These are phyloP conservation scores for Lasiurus borealis DNA, from an alignment of 2,113 vertebrate species.

Conservation along the genomic window DNA sequence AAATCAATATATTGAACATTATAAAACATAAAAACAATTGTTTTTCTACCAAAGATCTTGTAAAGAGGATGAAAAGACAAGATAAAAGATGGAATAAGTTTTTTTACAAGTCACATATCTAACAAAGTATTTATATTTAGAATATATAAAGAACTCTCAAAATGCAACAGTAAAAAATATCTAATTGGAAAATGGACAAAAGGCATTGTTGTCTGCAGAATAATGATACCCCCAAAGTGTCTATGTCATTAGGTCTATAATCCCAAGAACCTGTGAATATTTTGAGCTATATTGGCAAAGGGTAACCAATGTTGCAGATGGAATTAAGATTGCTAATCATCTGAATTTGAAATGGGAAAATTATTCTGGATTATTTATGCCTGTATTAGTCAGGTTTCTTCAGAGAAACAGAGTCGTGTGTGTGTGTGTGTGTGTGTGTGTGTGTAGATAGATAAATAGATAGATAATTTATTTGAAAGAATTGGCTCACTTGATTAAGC, in stretches of 20 bases:
- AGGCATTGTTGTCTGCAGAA: too few species aligned
- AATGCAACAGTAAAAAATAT: not conserved
- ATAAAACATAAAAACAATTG: not conserved
- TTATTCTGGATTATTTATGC: not conserved
- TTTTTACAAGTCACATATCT: not conserved
- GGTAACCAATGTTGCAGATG: not conserved
- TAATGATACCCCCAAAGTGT: not conserved
- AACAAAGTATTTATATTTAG: not conserved
- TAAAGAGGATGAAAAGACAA: not conserved
- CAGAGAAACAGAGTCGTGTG: not conserved
- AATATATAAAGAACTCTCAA: not conserved
- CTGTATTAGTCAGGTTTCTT: not conserved
- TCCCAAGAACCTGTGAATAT: not conserved
- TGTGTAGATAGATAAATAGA: not conserved
- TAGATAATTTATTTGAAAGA: not conserved
- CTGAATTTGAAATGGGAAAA: not conserved
- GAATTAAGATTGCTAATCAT: not conserved
- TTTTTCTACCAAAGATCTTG: not conserved
- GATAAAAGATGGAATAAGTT: not conserved
- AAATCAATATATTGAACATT: not conserved
- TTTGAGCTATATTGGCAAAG: not conserved
- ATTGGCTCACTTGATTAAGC: too few species aligned
- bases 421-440: not conserved
- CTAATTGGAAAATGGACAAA: not conserved
- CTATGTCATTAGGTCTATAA: fast-evolving